phyloP scores from a whole-genome alignment of 2,888 invertebrate genomes.

The Hypomecis atomaria region DNA sequence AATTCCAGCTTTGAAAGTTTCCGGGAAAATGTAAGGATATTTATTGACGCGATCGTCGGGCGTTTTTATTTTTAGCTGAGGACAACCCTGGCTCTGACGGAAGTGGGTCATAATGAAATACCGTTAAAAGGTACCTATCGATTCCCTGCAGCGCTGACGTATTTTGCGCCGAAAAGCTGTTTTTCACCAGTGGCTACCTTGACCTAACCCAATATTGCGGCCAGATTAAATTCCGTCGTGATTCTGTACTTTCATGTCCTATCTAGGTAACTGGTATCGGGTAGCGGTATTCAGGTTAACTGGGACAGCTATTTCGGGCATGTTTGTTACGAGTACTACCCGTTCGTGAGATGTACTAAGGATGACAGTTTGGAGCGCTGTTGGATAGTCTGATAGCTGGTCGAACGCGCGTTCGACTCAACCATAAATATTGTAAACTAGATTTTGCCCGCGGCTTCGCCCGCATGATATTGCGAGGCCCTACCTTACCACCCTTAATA shows the following conservation, averaged over 20 bases:
- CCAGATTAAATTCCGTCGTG: background rate
- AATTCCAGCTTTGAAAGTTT: background rate
- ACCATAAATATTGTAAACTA: too few species aligned
- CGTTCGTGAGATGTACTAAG: too few species aligned
- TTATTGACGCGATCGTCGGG: background rate
- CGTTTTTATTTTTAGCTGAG: background rate
- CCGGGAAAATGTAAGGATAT: background rate
- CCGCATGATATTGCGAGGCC: too few species aligned
- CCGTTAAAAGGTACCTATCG: conserved; percentile 49
- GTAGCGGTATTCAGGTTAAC: background rate
- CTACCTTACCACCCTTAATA: too few species aligned
- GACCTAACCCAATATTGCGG: conserved; percentile 20
- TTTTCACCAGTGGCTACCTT: conserved; percentile 28
- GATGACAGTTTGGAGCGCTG: too few species aligned
- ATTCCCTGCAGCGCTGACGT: conserved; percentile 40
- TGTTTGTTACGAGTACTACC: too few species aligned
- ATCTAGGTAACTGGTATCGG: background rate
- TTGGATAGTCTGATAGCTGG: too few species aligned
- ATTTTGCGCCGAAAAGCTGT: conserved; percentile 15
- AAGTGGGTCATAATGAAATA: conserved; percentile 51
- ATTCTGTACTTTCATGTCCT: background rate
- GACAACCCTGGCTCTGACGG: conserved; percentile 23
- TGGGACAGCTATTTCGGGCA: background rate
- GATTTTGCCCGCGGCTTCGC: too few species aligned
- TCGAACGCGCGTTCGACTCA: too few species aligned